phyloP scores from a whole-genome alignment of 2,113 vertebrate species.

The Dipodomys spectabilis region DNA sequence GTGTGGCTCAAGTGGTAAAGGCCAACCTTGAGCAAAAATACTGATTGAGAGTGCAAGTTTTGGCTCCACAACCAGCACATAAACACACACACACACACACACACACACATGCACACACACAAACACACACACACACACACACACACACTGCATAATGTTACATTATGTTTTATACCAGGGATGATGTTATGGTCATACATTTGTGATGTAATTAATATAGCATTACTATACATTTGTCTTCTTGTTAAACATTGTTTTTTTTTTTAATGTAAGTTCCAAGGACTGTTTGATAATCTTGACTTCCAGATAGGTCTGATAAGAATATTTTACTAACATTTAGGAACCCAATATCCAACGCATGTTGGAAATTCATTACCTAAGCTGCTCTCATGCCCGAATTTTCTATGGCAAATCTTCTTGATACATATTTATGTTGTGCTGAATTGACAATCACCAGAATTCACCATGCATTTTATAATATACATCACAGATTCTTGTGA shows the following conservation, averaged over 20 bases:
- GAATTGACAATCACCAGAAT: neutral
- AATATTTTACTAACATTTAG: neutral
- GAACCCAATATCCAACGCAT: neutral
- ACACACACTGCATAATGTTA: neutral
- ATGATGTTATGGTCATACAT: neutral
- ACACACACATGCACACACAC: too few species aligned
- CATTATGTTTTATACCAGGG: neutral
- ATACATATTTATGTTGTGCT: neutral
- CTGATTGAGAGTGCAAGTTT: too few species aligned
- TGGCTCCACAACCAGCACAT: too few species aligned
- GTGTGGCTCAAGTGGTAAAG: too few species aligned
- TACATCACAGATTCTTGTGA: neutral
- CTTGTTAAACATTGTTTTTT: neutral
- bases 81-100: too few species aligned
- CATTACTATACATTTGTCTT: neutral
- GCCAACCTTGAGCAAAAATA: too few species aligned
- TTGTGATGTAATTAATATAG: too few species aligned
- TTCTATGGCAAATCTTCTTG: neutral
- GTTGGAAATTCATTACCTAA: neutral
- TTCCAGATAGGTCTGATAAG: neutral
- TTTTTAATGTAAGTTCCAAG: neutral
- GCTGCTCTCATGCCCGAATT: neutral
- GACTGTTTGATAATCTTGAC: neutral
- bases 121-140: too few species aligned
- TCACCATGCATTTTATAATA: neutral